Conservation (phyloP, 2,888 invertebrate species). For the Nasonia oneida region DNA sequence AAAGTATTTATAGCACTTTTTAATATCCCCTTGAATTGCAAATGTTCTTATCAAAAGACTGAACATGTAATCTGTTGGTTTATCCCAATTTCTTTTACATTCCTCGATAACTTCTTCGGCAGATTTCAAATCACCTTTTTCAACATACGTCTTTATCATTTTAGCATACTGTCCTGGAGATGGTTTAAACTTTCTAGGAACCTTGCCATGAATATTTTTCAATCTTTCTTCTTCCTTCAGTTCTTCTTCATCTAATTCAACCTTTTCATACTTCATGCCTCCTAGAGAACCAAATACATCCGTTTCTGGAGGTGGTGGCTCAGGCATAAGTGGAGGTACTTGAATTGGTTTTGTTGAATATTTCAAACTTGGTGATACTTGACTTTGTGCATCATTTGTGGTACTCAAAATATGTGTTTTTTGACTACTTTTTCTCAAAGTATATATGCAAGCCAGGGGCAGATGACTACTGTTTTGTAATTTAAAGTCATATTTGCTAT, state of each 20-base stretch:
- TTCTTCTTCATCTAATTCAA: slow-evolving; percentile 71
- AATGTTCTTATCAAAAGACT: slow-evolving; percentile 91
- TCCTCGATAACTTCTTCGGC: slow-evolving; percentile 91
- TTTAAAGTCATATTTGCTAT: slow-evolving; percentile 29
- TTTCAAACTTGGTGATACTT: slow-evolving; percentile 25
- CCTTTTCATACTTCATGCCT: slow-evolving; percentile 65
- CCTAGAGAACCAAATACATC: slow-evolving; percentile 70
- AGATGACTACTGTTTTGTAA: neutral
- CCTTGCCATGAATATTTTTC: slow-evolving; percentile 64
- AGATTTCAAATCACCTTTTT: slow-evolving; percentile 85
- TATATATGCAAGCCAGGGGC: neutral
- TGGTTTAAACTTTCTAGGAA: slow-evolving; percentile 77
- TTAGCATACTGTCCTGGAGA: slow-evolving; percentile 85
- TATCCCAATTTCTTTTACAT: slow-evolving; percentile 88
- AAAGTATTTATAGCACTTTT: slow-evolving; percentile 91
- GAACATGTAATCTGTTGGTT: slow-evolving; percentile 90
- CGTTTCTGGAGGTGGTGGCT: slow-evolving; percentile 13
- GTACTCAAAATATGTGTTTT: neutral
- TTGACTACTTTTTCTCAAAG: neutral
- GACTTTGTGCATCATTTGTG: neutral
- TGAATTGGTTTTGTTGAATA: slow-evolving; percentile 50
- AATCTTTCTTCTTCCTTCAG: slow-evolving; percentile 68
- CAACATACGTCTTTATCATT: slow-evolving; percentile 85
- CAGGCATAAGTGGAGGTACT: slow-evolving; percentile 28
- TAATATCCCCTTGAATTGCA: slow-evolving; percentile 90